Conservation (phyloP, 2,113 vertebrate genomes). For the Silurus asotus region DNA sequence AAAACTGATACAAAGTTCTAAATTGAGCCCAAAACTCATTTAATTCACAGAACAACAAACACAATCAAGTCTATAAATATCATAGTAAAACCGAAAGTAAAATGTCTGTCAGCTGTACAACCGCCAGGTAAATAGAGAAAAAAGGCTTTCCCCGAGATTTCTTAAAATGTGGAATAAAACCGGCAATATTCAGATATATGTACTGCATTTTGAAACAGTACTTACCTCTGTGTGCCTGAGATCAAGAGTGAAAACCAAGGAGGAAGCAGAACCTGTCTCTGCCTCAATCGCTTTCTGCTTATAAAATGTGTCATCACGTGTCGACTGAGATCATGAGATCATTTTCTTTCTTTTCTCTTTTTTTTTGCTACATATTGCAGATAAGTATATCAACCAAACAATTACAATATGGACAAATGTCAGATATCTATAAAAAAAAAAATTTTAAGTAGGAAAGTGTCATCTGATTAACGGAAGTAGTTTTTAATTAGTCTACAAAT, state of each 20-base stretch:
- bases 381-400: neutral
- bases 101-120: neutral
- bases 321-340: neutral
- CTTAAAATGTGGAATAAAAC: neutral
- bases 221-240: neutral
- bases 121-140: neutral
- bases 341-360: neutral
- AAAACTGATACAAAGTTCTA: neutral
- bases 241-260: neutral
- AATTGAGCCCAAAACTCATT: neutral
- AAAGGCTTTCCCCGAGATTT: neutral
- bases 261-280: neutral
- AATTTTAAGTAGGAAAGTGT: neutral
- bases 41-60: neutral
- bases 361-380: neutral
- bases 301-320: slow-evolving; percentile 28
- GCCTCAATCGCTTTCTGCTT: neutral
- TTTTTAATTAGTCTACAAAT: neutral
- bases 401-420: neutral
- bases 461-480: neutral
- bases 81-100: slow-evolving; percentile 14
- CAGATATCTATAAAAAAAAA: neutral
- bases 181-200: neutral
- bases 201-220: neutral
- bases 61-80: neutral